Evolutionary conservation across 2,888 invertebrate genomes (phyloP).

Genomic region (Drosophila merina): DNA sequence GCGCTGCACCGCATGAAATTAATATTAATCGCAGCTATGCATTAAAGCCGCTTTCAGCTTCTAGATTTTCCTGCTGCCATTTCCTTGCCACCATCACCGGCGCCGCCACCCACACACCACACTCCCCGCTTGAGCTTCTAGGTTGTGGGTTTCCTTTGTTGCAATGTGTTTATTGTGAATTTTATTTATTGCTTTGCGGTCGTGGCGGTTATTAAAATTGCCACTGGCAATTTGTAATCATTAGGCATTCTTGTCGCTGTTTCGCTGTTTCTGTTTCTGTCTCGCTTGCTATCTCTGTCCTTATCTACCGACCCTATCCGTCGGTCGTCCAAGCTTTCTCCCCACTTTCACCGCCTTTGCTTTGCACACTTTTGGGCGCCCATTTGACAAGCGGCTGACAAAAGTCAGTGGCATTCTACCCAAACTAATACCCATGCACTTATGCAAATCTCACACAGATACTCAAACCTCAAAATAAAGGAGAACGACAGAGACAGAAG

Average conservation of each 20-base stretch:
- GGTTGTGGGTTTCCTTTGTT: slow-evolving; percentile 27
- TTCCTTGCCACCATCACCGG: slow-evolving; percentile 1
- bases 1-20: slow-evolving; percentile 73
- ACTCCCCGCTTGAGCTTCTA: slow-evolving; percentile 2
- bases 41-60: slow-evolving; percentile 76
- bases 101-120: not conserved
- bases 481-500: not conserved
- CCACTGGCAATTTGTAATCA: slow-evolving; percentile 77
- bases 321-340: not conserved
- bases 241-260: slow-evolving; percentile 48
- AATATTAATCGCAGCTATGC: slow-evolving; percentile 76
- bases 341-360: slow-evolving; percentile 14
- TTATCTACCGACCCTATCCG: not conserved
- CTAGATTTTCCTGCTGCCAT: slow-evolving; percentile 59
- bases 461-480: slow-evolving; percentile 17
- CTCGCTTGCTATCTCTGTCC: not conserved
- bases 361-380: slow-evolving; percentile 39
- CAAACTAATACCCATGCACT: slow-evolving; percentile 65
- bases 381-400: slow-evolving; percentile 44
- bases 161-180: slow-evolving; percentile 63
- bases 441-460: slow-evolving; percentile 65
- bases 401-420: slow-evolving; percentile 63
- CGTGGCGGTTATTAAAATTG: slow-evolving; percentile 71
- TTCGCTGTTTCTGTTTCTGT: slow-evolving; percentile 7
- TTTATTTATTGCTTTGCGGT: slow-evolving; percentile 74